A percentile compares a stretch with the other conserved stretches of the same genome.
phyloP scores from a whole-genome alignment of 2,797 vertebrate species.

The Oryzias dopingdopingensis region DNA sequence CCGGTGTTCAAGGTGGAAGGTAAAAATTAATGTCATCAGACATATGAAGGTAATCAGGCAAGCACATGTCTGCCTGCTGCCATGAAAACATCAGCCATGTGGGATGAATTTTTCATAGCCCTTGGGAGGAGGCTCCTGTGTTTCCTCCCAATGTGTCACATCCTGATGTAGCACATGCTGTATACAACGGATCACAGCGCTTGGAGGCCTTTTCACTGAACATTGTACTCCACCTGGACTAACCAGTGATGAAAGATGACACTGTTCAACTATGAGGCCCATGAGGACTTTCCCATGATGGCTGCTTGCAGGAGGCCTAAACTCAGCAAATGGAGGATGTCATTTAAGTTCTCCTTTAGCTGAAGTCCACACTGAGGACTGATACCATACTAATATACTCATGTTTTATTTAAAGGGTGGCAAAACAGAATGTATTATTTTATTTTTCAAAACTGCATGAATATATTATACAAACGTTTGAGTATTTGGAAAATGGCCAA shows the following conservation, averaged over 20 bases:
- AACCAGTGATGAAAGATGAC: slow-evolving; percentile 31
- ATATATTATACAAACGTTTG: too few relatives aligned
- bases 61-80: slow-evolving; percentile 63
- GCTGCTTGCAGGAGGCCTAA: slow-evolving; percentile 3
- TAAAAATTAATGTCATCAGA: slow-evolving; percentile 72
- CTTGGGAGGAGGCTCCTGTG: slow-evolving; percentile 57
- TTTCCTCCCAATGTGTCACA: slow-evolving; percentile 32
- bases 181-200: slow-evolving; percentile 33
- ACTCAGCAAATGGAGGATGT: background rate
- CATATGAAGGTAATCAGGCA: slow-evolving; percentile 54
- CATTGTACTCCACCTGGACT: slow-evolving; percentile 41
- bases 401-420: too few relatives aligned
- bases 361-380: too few relatives aligned
- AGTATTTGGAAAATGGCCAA: too few relatives aligned
- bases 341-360: too few relatives aligned
- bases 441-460: too few relatives aligned
- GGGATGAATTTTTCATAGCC: slow-evolving; percentile 69
- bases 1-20: slow-evolving; percentile 67
- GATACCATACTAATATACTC: too few relatives aligned
- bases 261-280: slow-evolving; percentile 21
- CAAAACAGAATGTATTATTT: too few relatives aligned
- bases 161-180: slow-evolving; percentile 39
- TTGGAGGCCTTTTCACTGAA: slow-evolving; percentile 27
- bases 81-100: slow-evolving; percentile 22
- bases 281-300: slow-evolving; percentile 36